phyloP scores from a whole-genome alignment of 2,888 invertebrate species.

The Leptinotarsa juncta region DNA sequence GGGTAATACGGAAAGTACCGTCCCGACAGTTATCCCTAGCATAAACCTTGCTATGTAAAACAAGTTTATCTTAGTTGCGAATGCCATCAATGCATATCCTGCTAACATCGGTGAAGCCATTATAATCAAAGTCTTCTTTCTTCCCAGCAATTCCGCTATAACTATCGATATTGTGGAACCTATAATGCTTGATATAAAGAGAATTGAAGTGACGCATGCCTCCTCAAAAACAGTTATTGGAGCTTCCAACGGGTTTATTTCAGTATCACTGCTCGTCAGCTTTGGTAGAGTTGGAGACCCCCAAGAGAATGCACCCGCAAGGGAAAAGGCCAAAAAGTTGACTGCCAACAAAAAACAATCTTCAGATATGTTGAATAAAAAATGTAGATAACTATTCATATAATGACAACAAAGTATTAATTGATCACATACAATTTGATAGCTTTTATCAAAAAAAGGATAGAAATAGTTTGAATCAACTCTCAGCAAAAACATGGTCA shows the following conservation, averaged over 20 bases:
- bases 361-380: background rate
- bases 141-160: constrained; percentile 73
- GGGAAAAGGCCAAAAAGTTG: constrained; percentile 30
- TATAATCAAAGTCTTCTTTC: constrained; percentile 75
- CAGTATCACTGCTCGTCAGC: constrained; percentile 26
- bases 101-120: constrained; percentile 70
- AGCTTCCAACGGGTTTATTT: constrained; percentile 26
- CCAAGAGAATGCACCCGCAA: constrained; percentile 33
- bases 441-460: too few species aligned
- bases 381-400: too few species aligned
- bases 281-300: constrained; percentile 34
- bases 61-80: constrained; percentile 67
- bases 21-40: constrained; percentile 76
- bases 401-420: too few species aligned
- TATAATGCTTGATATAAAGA: constrained; percentile 66
- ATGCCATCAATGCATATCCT: constrained; percentile 76
- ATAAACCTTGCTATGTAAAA: constrained; percentile 71
- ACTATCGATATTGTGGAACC: constrained; percentile 79
- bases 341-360: constrained; percentile 25
- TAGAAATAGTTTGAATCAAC: too few species aligned
- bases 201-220: constrained; percentile 68
- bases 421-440: too few species aligned
- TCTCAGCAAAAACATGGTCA: too few species aligned
- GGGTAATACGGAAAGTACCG: constrained; percentile 79
- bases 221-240: constrained; percentile 60